Base-by-base conservation (phyloP, 2,113 vertebrate species). In the Sorex araneus region DNA sequence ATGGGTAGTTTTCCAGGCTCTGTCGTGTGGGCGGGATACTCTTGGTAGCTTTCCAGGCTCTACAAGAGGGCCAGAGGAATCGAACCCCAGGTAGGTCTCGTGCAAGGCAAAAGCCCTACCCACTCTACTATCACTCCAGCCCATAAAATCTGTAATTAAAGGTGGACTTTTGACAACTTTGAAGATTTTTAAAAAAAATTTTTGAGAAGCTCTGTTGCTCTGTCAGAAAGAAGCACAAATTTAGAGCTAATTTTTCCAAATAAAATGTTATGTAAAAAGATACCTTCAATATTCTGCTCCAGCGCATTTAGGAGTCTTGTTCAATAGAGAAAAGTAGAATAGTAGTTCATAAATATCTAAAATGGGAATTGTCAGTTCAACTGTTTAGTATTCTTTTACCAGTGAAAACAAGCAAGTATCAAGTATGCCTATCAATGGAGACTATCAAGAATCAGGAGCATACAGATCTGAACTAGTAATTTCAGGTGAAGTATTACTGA, bases 331-430 rank as follows among this genome's bases (percentile, higher is more conserved):
- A 23, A 50, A 73, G 82, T 21, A n/a, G 6, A 21, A 73, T 11
- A 34, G 8, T 54, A 82, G 2, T 74, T 57, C 19, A 34, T 25
- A 92, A 32, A 85, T 19, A 11, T 1, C 6, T 67, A 36, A 18
- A 19, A 40, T 11, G 70, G 78, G 79, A 80, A 12, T 80, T 43
- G 81, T 32, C 21, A 45, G 2, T 3, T 66, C 85, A 90, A 76
- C 3, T 47, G 6, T 34, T 63, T 23, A 73, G 0, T 43, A 64
- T 63, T 64, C 70, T 63, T 89, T 36, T 45, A 15, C 18, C 57
- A 88, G 70, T 69, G 27, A 94, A 94, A 88, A 43, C n/a, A 64
- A 71, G 1, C 43, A 86, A 86, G 11, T n/a, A 69, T 78, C 84
- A 0, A 4, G 70, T 92, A 30, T 43, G 12, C 32, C 75, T 78